A percentile compares a stretch with the other conserved stretches of the same genome.
Evolutionary conservation across 2,797 vertebrate genomes (phyloP).

Genomic region (Halcyon chelicuti): DNA sequence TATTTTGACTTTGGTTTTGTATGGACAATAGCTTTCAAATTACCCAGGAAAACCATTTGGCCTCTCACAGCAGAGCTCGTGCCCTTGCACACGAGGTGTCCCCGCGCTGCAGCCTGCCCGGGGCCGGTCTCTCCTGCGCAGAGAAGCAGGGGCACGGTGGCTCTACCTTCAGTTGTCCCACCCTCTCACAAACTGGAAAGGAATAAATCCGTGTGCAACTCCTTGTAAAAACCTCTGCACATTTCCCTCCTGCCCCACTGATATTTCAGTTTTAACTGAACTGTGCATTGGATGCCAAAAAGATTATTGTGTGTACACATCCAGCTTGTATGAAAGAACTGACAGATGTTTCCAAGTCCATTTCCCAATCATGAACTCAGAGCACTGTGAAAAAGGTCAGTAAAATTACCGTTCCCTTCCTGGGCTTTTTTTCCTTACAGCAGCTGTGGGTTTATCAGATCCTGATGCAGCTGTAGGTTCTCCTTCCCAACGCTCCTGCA

Average conservation of each 20-base stretch:
- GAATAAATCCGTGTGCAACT: rapidly evolving
- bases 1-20: background rate
- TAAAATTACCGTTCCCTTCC: background rate
- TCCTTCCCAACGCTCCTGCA: background rate
- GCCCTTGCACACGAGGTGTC: background rate
- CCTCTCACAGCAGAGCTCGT: background rate
- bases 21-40: background rate
- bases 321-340: background rate
- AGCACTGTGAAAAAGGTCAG: background rate
- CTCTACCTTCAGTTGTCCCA: background rate
- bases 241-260: background rate
- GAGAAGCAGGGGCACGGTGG: rapidly evolving
- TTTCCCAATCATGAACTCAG: background rate
- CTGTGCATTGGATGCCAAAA: background rate
- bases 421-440: too few species aligned
- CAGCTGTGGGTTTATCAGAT: background rate
- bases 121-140: background rate
- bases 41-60: background rate
- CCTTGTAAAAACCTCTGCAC: background rate
- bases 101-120: background rate
- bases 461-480: background rate
- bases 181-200: background rate
- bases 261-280: background rate
- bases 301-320: background rate
- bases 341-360: background rate